Base-by-base conservation (phyloP, 2,113 vertebrate genomes). In the Pomatostomus ruficeps region DNA sequence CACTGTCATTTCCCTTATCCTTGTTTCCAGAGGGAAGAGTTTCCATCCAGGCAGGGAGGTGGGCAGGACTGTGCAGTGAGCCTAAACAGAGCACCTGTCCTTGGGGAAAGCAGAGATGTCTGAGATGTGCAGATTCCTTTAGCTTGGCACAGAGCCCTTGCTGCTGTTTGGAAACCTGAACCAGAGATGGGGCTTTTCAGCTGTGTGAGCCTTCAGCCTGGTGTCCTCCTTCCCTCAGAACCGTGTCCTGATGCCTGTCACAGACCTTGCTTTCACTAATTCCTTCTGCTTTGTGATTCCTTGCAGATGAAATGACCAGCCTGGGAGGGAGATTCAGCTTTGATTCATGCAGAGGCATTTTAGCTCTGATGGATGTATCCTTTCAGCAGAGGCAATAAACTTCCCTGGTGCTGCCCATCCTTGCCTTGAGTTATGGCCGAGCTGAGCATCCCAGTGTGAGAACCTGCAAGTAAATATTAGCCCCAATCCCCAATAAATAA, bases 311-410 rank as follows among this genome's bases (percentile, higher is more conserved):
- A 93, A 91, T 89, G 70, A 92, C 95, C 95, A 89, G 93, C 38
- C 70, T 75, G 91, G 74, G 92, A 90, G 96, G 65, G 81, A 48
- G 9, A 7, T 98, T 98, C 97, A 97, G 96, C 95, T 96, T 98
- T 10, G 98, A 98, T 58, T 96, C 97, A 66, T 98, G 98, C 94
- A 95, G 97, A 93, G 86, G 96, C 92, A 95, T 98, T 52, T 96
- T 98, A 85, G 97, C 98, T 63, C 95, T 98, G 91, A 98, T 97
- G 97, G 98, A 98, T 85, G 98, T 98, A 98, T 98, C 98, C 97
- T 98, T 98, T 96, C 91, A 73, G 86, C 88, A 89, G 89, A 88
- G 90, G 94, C 91, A 97, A 92, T 96, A 97, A 95, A 93, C 57
- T 82, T 95, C 54, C 72, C 74, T 20, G 35, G 31, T 58, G 55